phyloP scores from a whole-genome alignment of 2,797 vertebrate genomes.

The Alectoris magna region DNA sequence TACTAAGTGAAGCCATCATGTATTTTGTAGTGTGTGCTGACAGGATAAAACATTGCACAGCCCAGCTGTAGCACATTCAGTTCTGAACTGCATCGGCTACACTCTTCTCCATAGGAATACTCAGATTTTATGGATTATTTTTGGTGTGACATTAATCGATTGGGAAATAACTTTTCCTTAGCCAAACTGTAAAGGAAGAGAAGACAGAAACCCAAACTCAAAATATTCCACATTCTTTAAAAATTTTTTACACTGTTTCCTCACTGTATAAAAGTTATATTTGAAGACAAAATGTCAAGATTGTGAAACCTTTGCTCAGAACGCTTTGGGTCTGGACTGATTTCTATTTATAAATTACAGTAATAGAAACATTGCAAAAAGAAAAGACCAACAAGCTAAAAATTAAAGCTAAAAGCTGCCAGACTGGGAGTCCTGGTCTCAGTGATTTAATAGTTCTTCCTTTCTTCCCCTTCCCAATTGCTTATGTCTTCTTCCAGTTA shows the following conservation, averaged over 20 bases:
- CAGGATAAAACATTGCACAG: background rate
- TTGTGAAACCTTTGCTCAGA: background rate
- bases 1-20: fast-evolving
- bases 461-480: background rate
- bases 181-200: background rate
- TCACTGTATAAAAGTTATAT: background rate
- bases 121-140: background rate
- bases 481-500: background rate
- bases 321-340: background rate
- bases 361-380: background rate
- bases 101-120: background rate
- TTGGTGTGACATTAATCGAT: background rate
- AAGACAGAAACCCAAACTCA: background rate
- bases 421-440: background rate
- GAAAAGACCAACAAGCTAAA: background rate
- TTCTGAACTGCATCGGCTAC: background rate
- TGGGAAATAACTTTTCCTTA: background rate
- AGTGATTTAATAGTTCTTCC: background rate
- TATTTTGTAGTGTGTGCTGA: background rate
- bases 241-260: background rate
- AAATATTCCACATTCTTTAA: background rate
- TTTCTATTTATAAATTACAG: constrained; percentile 4
- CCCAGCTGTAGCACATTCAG: background rate
- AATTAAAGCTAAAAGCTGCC: background rate
- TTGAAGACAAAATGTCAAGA: background rate